These are phyloP conservation scores for Nyctalus aviator DNA, from an alignment of 2,797 vertebrate species.

Conservation along the genomic window DNA sequence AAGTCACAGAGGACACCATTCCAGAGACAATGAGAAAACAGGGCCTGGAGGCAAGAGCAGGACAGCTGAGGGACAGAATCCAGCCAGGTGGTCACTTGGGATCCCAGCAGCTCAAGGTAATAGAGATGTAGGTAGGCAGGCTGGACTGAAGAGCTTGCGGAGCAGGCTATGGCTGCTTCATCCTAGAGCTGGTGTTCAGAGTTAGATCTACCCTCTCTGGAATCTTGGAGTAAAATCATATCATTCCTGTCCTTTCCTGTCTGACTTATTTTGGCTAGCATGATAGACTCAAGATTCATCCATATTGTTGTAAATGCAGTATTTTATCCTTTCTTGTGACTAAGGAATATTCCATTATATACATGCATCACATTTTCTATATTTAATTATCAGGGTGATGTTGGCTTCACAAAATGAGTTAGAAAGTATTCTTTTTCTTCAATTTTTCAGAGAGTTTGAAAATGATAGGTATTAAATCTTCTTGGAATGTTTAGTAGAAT, in stretches of 20 bases:
- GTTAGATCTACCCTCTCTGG: not conserved
- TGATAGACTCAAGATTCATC: not conserved
- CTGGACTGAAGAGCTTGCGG: too few relatives aligned
- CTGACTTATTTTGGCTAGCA: not conserved
- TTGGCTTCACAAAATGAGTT: not conserved
- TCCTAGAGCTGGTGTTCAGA: not conserved
- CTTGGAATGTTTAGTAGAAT: not conserved
- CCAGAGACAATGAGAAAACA: not conserved
- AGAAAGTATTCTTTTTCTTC: not conserved
- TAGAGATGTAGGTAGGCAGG: not conserved
- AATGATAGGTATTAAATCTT: not conserved
- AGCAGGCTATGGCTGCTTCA: not conserved
- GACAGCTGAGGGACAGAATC: not conserved
- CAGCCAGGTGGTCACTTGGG: not conserved
- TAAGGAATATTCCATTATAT: not conserved
- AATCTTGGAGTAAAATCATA: not conserved
- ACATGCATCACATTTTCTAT: not conserved
- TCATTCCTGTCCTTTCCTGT: not conserved
- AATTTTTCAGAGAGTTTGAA: not conserved
- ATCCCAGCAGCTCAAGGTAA: not conserved
- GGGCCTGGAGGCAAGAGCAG: not conserved
- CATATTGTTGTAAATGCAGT: not conserved
- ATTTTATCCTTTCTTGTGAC: not conserved
- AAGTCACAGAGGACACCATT: not conserved
- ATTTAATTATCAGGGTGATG: not conserved